Conservation (phyloP, 2,797 vertebrate species). For the Chanos chanos region DNA sequence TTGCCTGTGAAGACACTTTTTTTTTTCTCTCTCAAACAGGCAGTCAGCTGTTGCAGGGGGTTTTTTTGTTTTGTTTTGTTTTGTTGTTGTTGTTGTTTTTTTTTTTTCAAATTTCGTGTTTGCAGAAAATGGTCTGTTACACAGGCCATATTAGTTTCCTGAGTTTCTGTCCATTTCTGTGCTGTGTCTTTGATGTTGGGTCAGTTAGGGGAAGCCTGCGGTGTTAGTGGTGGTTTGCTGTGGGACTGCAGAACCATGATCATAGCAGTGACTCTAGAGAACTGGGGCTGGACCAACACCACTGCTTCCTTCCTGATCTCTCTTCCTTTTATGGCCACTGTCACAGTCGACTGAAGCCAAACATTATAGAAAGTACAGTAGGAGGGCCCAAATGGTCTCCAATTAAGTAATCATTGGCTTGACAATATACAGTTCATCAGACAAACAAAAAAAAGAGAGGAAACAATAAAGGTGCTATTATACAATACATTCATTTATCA, state of each 20-base stretch:
- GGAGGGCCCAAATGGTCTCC: constrained; percentile 33
- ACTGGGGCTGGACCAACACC: constrained; percentile 54
- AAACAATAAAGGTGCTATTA: too few relatives aligned
- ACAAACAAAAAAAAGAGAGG: too few relatives aligned
- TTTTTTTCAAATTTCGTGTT: too few relatives aligned
- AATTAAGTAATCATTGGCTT: constrained; percentile 35
- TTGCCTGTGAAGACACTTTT: not conserved
- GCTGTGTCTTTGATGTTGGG: too few relatives aligned
- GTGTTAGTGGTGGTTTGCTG: constrained; percentile 47
- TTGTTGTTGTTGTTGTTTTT: too few relatives aligned
- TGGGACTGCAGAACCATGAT: constrained; percentile 42
- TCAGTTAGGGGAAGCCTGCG: too few relatives aligned
- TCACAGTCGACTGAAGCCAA: constrained; percentile 53
- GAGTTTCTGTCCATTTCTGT: constrained; percentile 45
- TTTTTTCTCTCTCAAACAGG: too few relatives aligned
- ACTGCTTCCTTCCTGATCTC: constrained; percentile 62
- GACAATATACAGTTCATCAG: constrained; percentile 17
- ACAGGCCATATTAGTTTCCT: constrained; percentile 17
- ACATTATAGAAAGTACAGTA: constrained; percentile 55
- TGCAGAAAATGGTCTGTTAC: not conserved
- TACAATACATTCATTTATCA: too few relatives aligned
- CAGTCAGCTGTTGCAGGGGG: too few relatives aligned
- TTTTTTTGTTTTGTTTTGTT: too few relatives aligned
- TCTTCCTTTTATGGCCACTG: constrained; percentile 55
- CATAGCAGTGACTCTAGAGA: constrained; percentile 44